Percentiles rank a stretch among this genome's conserved stretches.
Conservation (phyloP, 2,797 vertebrate species). For the Gambusia yucatana region DNA sequence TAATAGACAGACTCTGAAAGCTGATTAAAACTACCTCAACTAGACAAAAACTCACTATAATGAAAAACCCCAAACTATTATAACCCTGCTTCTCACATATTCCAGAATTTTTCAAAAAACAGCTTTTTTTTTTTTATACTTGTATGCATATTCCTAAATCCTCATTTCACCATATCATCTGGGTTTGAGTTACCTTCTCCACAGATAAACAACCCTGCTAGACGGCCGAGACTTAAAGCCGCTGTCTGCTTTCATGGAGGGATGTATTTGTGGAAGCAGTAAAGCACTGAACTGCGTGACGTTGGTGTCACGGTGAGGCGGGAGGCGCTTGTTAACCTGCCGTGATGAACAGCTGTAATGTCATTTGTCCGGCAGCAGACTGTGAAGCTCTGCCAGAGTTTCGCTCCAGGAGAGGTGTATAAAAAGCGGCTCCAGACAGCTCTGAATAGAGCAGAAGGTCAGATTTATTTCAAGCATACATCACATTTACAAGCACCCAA, state of each 20-base stretch:
- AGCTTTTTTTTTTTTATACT: background rate
- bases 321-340: slow-evolving; percentile 63
- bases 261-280: slow-evolving; percentile 41
- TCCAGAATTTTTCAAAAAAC: background rate
- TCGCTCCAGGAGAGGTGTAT: background rate
- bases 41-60: too few relatives aligned
- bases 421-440: slow-evolving; percentile 31
- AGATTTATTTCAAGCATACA: slow-evolving; percentile 57
- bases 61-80: too few relatives aligned
- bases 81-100: background rate
- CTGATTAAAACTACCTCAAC: too few relatives aligned
- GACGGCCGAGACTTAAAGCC: slow-evolving; percentile 19
- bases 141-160: background rate
- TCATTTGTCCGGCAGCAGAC: slow-evolving; percentile 50
- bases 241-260: slow-evolving; percentile 39
- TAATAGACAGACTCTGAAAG: too few relatives aligned
- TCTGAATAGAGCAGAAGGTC: slow-evolving; percentile 51
- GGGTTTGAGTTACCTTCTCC: background rate
- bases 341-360: slow-evolving; percentile 60
- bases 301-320: slow-evolving; percentile 31
- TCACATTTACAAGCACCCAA: slow-evolving; percentile 42
- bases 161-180: background rate
- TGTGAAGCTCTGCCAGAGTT: slow-evolving; percentile 22
- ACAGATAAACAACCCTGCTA: slow-evolving; percentile 24
- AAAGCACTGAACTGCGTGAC: slow-evolving; percentile 50